These are phyloP conservation scores for Clamator glandarius DNA, from an alignment of 2,797 vertebrate species.

Conservation along the genomic window DNA sequence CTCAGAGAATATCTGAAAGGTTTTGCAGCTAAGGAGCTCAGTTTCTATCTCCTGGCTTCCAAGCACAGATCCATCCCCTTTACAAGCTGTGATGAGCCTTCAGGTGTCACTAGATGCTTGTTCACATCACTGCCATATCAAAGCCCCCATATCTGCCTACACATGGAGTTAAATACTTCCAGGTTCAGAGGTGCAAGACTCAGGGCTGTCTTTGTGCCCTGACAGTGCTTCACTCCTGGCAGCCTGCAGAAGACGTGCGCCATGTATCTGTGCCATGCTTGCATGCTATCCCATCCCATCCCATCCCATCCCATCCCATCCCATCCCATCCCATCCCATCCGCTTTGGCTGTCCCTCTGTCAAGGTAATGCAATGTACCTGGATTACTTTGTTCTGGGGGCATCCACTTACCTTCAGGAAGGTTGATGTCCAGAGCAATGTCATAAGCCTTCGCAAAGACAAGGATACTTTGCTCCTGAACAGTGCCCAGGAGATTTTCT, in stretches of 20 bases:
- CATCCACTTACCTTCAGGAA: slow-evolving; percentile 82
- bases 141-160: background rate
- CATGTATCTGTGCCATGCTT: fast-evolving
- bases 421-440: slow-evolving; percentile 83
- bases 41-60: background rate
- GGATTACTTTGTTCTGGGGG: background rate
- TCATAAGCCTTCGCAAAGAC: slow-evolving; percentile 89
- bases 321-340: background rate
- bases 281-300: no score
- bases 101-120: background rate
- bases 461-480: slow-evolving; percentile 78
- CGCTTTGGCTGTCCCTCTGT: background rate
- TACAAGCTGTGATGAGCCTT: background rate
- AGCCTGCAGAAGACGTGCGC: fast-evolving
- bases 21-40: background rate
- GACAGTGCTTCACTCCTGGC: fast-evolving
- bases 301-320: background rate
- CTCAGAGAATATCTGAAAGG: background rate
- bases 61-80: background rate
- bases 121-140: background rate
- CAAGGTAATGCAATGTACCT: background rate
- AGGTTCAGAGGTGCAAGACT: background rate
- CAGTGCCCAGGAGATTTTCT: no score
- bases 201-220: background rate
- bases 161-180: background rate